These are phyloP conservation scores for Anser cygnoides DNA, from an alignment of 2,113 vertebrate species.

Conservation along the genomic window DNA sequence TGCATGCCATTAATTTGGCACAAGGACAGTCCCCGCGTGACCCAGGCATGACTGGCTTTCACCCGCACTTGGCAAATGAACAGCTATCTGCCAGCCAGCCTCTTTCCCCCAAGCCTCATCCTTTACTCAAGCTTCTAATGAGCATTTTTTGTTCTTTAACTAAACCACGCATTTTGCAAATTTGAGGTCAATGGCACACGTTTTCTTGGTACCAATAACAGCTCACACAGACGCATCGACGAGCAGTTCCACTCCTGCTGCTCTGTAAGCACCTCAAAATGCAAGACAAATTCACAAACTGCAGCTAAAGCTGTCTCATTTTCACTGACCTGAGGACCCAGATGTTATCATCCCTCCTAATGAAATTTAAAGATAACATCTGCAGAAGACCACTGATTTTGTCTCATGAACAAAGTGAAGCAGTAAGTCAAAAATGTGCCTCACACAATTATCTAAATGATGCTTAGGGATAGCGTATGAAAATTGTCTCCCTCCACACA, in stretches of 20 bases:
- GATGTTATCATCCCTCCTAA: not conserved
- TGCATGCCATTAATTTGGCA: not conserved
- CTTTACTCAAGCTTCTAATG: fast-evolving
- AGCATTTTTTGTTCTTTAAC: not conserved
- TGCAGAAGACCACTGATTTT: not conserved
- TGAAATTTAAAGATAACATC: not conserved
- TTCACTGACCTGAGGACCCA: not conserved
- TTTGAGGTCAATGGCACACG: fast-evolving
- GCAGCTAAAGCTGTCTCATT: not conserved
- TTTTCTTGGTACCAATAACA: not conserved
- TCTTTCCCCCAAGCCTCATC: not conserved
- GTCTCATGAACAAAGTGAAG: not conserved
- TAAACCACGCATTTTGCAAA: not conserved
- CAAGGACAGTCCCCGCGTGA: not conserved
- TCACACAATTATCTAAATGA: not conserved
- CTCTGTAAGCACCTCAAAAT: not conserved
- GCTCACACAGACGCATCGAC: not conserved
- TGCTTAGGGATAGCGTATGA: not conserved
- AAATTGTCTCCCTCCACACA: constrained; percentile 6
- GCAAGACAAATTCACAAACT: not conserved
- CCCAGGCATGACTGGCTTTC: not conserved
- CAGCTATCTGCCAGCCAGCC: not conserved
- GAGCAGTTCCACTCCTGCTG: not conserved
- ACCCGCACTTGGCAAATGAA: not conserved
- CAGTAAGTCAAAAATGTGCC: not conserved